Conservation (phyloP, 2,797 vertebrate species). For the Melanotaenia maccullochi region DNA sequence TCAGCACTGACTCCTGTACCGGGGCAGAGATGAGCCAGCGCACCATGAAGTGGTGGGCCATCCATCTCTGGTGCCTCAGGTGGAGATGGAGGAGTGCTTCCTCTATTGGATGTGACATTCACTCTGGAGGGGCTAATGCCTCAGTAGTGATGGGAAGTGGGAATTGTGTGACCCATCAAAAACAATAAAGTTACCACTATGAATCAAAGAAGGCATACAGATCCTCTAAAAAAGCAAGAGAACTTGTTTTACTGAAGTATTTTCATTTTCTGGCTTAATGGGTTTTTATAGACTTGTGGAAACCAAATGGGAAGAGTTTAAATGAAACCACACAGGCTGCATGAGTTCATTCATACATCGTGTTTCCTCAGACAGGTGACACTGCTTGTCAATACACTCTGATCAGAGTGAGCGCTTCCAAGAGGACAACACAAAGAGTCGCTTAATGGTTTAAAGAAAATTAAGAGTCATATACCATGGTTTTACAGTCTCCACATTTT, state of each 20-base stretch:
- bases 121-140: conserved; percentile 57
- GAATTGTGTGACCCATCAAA: conserved; percentile 69
- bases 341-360: background rate
- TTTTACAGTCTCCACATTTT: background rate
- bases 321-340: background rate
- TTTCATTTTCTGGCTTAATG: background rate
- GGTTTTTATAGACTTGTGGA: background rate
- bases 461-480: background rate
- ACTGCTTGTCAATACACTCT: background rate
- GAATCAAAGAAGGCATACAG: conserved; percentile 8
- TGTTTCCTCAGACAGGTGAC: background rate
- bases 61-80: conserved; percentile 71
- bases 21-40: conserved; percentile 66
- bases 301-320: background rate
- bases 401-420: background rate
- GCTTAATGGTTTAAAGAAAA: background rate
- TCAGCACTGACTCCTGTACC: conserved; percentile 81
- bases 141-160: conserved; percentile 62
- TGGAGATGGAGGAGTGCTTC: conserved; percentile 63
- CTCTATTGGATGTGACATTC: conserved; percentile 68
- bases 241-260: background rate
- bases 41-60: conserved; percentile 55
- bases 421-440: background rate
- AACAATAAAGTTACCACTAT: conserved; percentile 62
- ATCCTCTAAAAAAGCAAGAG: background rate